Evolutionary conservation across 2,888 invertebrate genomes (phyloP), one percentile per base, ranked within the genome.

Genomic region (Sicus ferrugineus): DNA sequence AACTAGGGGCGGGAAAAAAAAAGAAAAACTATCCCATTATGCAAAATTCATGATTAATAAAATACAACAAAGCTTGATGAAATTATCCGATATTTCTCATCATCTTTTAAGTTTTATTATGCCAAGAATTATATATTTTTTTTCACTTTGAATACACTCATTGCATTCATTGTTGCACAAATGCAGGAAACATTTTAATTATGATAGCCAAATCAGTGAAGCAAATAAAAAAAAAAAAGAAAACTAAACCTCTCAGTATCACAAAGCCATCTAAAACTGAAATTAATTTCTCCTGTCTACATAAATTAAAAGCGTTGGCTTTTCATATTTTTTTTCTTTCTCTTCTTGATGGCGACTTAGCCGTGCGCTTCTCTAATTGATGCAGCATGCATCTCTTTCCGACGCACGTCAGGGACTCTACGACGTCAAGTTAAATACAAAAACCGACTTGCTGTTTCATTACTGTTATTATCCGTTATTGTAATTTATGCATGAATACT

Each of bases 401-500:
- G 23, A 52, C 21, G 50, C 50, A n/a, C 19, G 3, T 11, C 46
- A 52, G 23, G 9, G 54, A 21, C 54, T 11, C 14, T 3, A 42
- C n/a, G n/a, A n/a, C n/a, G 23, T 4, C 54, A 26, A 54, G 28
- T 28, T 21, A 11, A 52, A 54, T 54, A 28, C 14, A 28, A 54
- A 54, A 14, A 26, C 54, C 28, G 23, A 54, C 54, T 54, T 23
- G 54, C 26, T 54, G 54, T 28, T 28, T 23, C 61, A 30, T 63
- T 30, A 63, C 30, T 42, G 26, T 42, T 42, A 42, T 42, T 61
- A 30, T 56, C 30, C n/a, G 26, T 28, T 11, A 54, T 23, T 61
- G 26, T 61, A 23, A 61, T 42, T 42, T 23, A 61, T 61, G 61
- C 61, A 61, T 42, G 38, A 61, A 26, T 61, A 23, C 21, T 23